Evolutionary conservation across 2,888 invertebrate genomes (phyloP).

Genomic region (Melangyna quadrimaculata): DNA sequence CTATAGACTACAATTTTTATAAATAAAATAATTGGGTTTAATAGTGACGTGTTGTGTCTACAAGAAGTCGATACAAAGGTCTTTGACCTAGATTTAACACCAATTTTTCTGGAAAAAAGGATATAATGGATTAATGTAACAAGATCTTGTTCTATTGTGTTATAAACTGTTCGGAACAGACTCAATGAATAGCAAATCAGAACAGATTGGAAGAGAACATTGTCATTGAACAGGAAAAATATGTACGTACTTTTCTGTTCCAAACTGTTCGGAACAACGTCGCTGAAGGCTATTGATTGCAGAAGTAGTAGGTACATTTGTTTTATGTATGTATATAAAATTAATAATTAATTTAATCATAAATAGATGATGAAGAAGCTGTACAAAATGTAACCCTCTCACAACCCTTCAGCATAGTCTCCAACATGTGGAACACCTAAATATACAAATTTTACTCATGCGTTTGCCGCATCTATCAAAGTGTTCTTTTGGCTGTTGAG

Average conservation of each 20-base stretch:
- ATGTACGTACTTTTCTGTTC: no score
- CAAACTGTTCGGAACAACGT: no score
- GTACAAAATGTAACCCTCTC: conserved; percentile 84
- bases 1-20: conserved; percentile 93
- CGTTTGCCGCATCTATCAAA: conserved; percentile 91
- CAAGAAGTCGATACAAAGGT: conserved; percentile 95
- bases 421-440: conserved; percentile 92
- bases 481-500: conserved; percentile 83
- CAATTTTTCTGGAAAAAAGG: conserved; percentile 83
- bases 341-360: not conserved
- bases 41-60: conserved; percentile 93
- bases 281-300: conserved; percentile 88
- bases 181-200: no score
- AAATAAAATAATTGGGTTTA: conserved; percentile 91
- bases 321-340: not conserved
- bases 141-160: no score
- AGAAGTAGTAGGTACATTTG: conserved; percentile 85
- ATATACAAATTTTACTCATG: conserved; percentile 92
- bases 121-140: conserved; percentile 84
- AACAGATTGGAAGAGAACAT: conserved; percentile 88
- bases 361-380: conserved; percentile 85
- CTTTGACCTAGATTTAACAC: conserved; percentile 86
- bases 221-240: no score
- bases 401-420: conserved; percentile 86
- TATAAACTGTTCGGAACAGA: no score